These are phyloP conservation scores for Eleginops maclovinus DNA, from an alignment of 2,113 vertebrate species.

Conservation along the genomic window DNA sequence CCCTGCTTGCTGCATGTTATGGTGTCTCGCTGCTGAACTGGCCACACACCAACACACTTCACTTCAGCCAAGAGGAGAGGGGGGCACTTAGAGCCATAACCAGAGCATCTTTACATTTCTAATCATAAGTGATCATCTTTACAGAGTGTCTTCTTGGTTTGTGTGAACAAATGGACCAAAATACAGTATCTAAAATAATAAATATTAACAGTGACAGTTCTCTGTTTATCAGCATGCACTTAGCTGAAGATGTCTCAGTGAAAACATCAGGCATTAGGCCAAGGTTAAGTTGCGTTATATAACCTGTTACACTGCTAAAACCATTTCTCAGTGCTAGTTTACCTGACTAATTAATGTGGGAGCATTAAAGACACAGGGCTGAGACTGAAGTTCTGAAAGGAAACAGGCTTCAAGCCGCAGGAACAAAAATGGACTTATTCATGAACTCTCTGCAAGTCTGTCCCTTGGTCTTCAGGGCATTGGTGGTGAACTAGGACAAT, in stretches of 20 bases:
- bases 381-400: slow-evolving; percentile 11
- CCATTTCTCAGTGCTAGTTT: slow-evolving; percentile 9
- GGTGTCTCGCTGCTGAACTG: slow-evolving; percentile 13
- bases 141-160: slow-evolving; percentile 15
- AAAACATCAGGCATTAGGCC: slow-evolving; percentile 39
- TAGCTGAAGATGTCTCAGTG: slow-evolving; percentile 35
- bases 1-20: slow-evolving; percentile 54
- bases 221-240: slow-evolving; percentile 54
- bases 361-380: background rate
- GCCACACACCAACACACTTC: background rate
- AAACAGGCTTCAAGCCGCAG: slow-evolving; percentile 1
- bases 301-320: slow-evolving; percentile 34
- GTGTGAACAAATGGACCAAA: slow-evolving; percentile 6
- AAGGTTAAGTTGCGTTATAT: slow-evolving; percentile 41
- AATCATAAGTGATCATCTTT: slow-evolving; percentile 9
- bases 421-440: background rate
- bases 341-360: slow-evolving; percentile 10
- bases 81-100: slow-evolving; percentile 35
- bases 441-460: background rate
- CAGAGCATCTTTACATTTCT: slow-evolving; percentile 14
- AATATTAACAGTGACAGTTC: slow-evolving; percentile 12
- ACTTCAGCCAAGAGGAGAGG: slow-evolving; percentile 13
- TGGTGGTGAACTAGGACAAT: background rate
- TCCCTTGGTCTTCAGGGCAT: background rate
- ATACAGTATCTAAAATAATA: slow-evolving; percentile 4